These are phyloP conservation scores for Pogonomyrmex californicus DNA, from an alignment of 1,140 invertebrate species.

Conservation along the genomic window DNA sequence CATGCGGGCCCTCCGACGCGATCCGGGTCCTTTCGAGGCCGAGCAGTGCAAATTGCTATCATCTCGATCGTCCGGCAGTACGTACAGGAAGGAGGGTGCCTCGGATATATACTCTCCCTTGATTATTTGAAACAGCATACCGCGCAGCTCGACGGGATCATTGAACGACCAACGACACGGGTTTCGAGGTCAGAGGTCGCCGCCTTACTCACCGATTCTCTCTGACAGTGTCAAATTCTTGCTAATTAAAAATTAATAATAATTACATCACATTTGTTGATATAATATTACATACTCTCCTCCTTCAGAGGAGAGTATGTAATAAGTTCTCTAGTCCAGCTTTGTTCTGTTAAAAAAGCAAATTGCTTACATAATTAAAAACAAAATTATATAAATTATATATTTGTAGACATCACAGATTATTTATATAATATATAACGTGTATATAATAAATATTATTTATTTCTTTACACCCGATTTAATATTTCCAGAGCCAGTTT, in stretches of 20 bases:
- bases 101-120: conserved; percentile 67
- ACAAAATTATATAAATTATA: not conserved
- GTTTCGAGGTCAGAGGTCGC: not conserved
- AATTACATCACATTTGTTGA: not conserved
- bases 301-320: too few species aligned
- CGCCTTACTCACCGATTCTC: not conserved
- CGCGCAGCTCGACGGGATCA: conserved; percentile 22
- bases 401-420: not conserved
- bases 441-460: not conserved
- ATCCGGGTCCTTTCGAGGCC: conserved; percentile 52
- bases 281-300: not conserved
- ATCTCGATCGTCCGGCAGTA: conserved; percentile 76
- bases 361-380: not conserved
- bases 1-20: conserved; percentile 49
- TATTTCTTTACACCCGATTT: not conserved
- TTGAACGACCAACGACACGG: conserved; percentile 41
- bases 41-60: conserved; percentile 81
- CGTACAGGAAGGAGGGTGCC: conserved; percentile 79
- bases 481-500: not conserved
- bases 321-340: not conserved
- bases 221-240: not conserved
- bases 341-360: not conserved
- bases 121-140: conserved; percentile 63
- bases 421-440: not conserved
- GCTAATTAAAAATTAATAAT: not conserved